A percentile compares a stretch with the other conserved stretches of the same genome.
These are phyloP conservation scores for Xyrauchen texanus DNA, from an alignment of 2,113 vertebrate species.

Conservation along the genomic window DNA sequence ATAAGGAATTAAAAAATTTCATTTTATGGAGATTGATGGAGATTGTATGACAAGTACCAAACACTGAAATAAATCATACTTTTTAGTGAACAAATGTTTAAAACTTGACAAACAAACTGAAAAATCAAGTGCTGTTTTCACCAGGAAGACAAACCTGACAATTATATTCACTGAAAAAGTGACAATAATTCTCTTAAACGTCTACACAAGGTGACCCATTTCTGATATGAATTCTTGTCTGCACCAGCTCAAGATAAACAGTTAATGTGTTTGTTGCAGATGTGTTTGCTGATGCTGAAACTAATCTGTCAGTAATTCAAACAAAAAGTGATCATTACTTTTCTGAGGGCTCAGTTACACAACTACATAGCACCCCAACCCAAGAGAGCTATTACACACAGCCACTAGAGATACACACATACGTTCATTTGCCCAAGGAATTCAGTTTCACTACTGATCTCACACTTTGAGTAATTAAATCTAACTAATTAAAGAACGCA, in stretches of 20 bases:
- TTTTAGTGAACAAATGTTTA: too few species aligned
- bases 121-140: background rate
- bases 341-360: constrained; percentile 56
- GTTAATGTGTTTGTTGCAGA: background rate
- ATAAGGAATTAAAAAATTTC: too few species aligned
- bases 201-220: constrained; percentile 5
- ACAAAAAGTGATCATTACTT: constrained; percentile 11
- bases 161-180: background rate
- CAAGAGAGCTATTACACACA: constrained; percentile 72
- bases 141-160: background rate
- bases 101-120: background rate
- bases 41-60: background rate
- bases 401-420: constrained; percentile 64
- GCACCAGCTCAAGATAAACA: constrained; percentile 11
- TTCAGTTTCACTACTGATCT: constrained; percentile 42
- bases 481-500: constrained; percentile 63
- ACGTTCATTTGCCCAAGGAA: constrained; percentile 43
- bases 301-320: background rate
- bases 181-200: background rate
- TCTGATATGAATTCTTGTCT: background rate
- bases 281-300: constrained; percentile 17
- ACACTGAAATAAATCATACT: too few species aligned
- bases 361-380: constrained; percentile 66
- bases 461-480: constrained; percentile 67
- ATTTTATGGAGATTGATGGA: too few species aligned